Evolutionary conservation across 1,140 invertebrate species (phyloP).

Genomic region (Drosophila dunni): DNA sequence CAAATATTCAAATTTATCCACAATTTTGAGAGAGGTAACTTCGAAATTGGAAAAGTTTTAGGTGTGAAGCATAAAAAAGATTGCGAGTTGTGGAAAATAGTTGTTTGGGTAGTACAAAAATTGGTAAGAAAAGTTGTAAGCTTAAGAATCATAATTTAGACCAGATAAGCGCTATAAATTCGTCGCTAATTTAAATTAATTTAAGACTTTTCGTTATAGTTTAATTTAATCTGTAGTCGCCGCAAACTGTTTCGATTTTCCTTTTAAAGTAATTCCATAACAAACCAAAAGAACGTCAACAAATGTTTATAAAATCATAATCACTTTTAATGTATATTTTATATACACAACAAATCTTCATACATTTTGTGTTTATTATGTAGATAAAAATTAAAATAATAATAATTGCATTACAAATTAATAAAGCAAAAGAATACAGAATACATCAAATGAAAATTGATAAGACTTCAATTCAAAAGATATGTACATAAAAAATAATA

Average conservation of each 20-base stretch:
- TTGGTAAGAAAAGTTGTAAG: neutral
- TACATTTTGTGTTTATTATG: constrained; percentile 63
- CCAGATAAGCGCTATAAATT: neutral
- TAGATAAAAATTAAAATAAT: constrained; percentile 74
- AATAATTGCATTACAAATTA: constrained; percentile 75
- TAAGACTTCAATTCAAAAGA: constrained; percentile 42
- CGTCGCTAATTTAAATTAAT: no score
- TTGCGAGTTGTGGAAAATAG: neutral
- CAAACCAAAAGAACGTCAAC: constrained; percentile 19
- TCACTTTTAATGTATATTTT: constrained; percentile 80
- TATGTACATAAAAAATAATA: constrained; percentile 38
- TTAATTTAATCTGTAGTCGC: no score
- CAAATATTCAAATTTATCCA: constrained; percentile 22
- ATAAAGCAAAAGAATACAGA: constrained; percentile 74
- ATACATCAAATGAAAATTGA: constrained; percentile 52
- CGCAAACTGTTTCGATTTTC: neutral
- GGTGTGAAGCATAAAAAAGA: neutral
- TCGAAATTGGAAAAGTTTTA: neutral
- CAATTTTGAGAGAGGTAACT: constrained; percentile 5
- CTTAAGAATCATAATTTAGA: neutral
- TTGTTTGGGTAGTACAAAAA: neutral
- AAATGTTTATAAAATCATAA: constrained; percentile 58
- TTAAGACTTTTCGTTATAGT: no score
- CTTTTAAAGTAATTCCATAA: neutral
- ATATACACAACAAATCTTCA: constrained; percentile 79